Evolutionary conservation across 2,113 vertebrate species (phyloP), one percentile per base, ranked within the genome.

Genomic region (Taurulus bubalis): DNA sequence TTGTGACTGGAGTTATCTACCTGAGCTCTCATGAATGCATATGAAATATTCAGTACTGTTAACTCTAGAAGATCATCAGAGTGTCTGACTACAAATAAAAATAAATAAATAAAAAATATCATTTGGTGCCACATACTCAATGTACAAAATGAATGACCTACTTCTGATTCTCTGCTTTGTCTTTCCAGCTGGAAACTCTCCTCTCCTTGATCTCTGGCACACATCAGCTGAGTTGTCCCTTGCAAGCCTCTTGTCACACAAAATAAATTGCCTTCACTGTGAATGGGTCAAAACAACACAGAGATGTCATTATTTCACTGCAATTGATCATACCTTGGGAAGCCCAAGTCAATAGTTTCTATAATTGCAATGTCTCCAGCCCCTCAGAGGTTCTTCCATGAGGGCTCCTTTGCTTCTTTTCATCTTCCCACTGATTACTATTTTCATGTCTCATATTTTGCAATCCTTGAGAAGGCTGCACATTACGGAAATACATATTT

Each of bases 271-370:
- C 93, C 94, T 94, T 94, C 67, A 83, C 91, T 79, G 91, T 93
- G 93, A 94, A 93, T 89, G 94, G 94, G 94, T 95, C 95, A 94
- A 92, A 95, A 95, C 94, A 95, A 95, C 93, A 95, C 84, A 93
- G 91, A 94, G 88, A 94, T 95, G 93, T 94, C 93, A 94, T 95
- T 95, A 95, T 94, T 95, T 93, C 92, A 84, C 92, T 82, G 93
- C 94, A 93, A 95, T 95, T 95, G 94, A 95, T 95, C 94, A 95
- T 93, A 94, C 93, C 94, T 93, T 85, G 89, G 90, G 92, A 95
- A 94, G 94, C 91, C 94, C 93, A 93, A 95, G 94, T 95, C 94
- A 95, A 95, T 95, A 95, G 93, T 92, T 93, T 91, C 94, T 93
- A 95, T 95, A 95, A 95, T 95, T 95, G 94, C 93, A 91, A 90